phyloP scores from a whole-genome alignment of 2,113 vertebrate genomes.

The Sander vitreus region DNA sequence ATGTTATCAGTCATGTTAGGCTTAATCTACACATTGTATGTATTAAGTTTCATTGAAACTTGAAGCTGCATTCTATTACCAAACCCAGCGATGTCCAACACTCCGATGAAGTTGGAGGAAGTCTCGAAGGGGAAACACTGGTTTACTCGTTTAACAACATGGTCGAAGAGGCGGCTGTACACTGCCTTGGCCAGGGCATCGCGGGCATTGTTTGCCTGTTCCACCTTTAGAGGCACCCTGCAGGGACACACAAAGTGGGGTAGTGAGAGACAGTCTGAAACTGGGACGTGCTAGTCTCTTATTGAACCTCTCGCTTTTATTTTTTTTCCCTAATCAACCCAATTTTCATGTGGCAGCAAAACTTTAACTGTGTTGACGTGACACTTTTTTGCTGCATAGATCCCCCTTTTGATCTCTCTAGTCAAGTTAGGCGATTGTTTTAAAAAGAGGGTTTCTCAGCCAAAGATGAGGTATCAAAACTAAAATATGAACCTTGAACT shows the following conservation, averaged over 20 bases:
- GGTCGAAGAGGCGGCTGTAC: conserved; percentile 97
- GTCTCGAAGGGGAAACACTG: conserved; percentile 96
- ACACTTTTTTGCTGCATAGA: conserved; percentile 29
- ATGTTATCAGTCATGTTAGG: neutral
- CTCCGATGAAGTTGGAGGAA: conserved; percentile 95
- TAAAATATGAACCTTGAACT: conserved; percentile 54
- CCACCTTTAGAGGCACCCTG: conserved; percentile 98
- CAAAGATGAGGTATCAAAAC: conserved; percentile 48
- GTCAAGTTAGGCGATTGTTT: neutral
- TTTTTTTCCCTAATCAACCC: conserved; percentile 29
- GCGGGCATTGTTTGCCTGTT: conserved; percentile 96
- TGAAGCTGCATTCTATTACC: conserved; percentile 82
- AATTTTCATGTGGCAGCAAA: conserved; percentile 34
- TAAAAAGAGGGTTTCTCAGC: conserved; percentile 18
- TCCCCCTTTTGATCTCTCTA: conserved; percentile 6
- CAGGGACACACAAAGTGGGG: conserved; percentile 65
- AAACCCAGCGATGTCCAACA: conserved; percentile 98
- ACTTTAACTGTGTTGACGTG: conserved; percentile 21
- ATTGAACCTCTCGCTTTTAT: conserved; percentile 15
- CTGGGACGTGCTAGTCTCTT: conserved; percentile 54
- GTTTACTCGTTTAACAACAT: conserved; percentile 97
- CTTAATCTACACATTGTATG: neutral
- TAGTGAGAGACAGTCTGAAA: conserved; percentile 58
- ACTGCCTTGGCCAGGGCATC: conserved; percentile 97
- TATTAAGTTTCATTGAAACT: neutral